Percentiles rank a stretch among this genome's conserved stretches.
Evolutionary conservation across 2,888 invertebrate genomes (phyloP).

Genomic region (Opisthograptis luteolata): DNA sequence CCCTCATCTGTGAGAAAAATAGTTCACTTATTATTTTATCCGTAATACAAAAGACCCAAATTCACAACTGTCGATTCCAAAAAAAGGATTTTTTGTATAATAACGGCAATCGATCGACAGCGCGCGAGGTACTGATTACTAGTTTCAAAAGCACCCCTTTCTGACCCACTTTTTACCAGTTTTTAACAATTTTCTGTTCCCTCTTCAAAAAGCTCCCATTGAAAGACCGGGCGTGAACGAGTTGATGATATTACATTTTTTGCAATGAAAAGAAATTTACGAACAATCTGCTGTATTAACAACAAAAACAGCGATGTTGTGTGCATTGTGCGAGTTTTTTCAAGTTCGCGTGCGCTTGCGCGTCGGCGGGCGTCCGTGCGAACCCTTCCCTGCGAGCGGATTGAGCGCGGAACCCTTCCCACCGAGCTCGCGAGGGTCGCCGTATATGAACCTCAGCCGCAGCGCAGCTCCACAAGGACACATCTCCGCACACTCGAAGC

Average conservation of each 20-base stretch:
- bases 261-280: constrained; percentile 76
- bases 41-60: constrained; percentile 64
- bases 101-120: constrained; percentile 80
- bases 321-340: constrained; percentile 79
- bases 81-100: constrained; percentile 73
- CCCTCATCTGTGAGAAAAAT: constrained; percentile 49
- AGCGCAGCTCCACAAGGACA: constrained; percentile 47
- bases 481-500: constrained; percentile 37
- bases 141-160: constrained; percentile 83
- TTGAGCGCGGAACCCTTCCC: constrained; percentile 78
- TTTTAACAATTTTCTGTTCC: constrained; percentile 79
- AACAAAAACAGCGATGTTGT: constrained; percentile 81
- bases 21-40: constrained; percentile 60
- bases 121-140: constrained; percentile 80
- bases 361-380: constrained; percentile 80
- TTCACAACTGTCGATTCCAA: constrained; percentile 69
- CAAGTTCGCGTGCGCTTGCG: constrained; percentile 82
- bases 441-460: constrained; percentile 46
- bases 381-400: constrained; percentile 75
- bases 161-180: constrained; percentile 83
- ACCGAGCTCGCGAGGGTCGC: constrained; percentile 65
- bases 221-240: constrained; percentile 84
- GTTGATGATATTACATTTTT: constrained; percentile 85
- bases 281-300: constrained; percentile 83
- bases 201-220: constrained; percentile 79